Percentiles rank a stretch among this genome's conserved stretches.
Conservation (phyloP, 2,113 vertebrate genomes). For the Alectura lathami region DNA sequence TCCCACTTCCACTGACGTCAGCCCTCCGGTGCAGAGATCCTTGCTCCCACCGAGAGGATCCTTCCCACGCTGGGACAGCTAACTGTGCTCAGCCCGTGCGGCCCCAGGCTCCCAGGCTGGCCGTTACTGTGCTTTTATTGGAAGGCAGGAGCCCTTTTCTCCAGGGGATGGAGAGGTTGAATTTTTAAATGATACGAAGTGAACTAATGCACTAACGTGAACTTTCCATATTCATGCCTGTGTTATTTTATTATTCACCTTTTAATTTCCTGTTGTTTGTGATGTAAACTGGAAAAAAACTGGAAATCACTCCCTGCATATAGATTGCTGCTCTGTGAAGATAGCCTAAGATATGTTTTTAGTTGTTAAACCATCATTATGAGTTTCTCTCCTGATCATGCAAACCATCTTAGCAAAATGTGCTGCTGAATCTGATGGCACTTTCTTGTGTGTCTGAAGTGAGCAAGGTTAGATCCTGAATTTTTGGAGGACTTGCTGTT, state of each 20-base stretch:
- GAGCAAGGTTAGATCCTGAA: neutral
- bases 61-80: conserved; percentile 32
- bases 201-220: neutral
- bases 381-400: neutral
- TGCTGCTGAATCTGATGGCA: neutral
- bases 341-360: neutral
- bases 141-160: neutral
- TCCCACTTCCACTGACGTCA: conserved; percentile 62
- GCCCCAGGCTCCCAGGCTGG: neutral
- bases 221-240: neutral
- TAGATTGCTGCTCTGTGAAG: neutral
- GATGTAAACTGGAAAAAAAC: neutral
- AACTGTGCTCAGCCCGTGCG: neutral
- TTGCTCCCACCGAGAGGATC: conserved; percentile 17
- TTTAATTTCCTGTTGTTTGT: conserved; percentile 7
- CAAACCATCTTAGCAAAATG: neutral
- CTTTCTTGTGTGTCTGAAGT: neutral
- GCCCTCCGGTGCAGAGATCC: conserved; percentile 23
- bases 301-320: neutral
- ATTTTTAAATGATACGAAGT: neutral
- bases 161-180: neutral
- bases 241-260: neutral
- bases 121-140: neutral
- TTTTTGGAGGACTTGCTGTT: neutral
- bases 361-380: neutral